phyloP scores from a whole-genome alignment of 30 jellyfish, hydroid and myxozoan species.

The Aurelia sp. region DNA sequence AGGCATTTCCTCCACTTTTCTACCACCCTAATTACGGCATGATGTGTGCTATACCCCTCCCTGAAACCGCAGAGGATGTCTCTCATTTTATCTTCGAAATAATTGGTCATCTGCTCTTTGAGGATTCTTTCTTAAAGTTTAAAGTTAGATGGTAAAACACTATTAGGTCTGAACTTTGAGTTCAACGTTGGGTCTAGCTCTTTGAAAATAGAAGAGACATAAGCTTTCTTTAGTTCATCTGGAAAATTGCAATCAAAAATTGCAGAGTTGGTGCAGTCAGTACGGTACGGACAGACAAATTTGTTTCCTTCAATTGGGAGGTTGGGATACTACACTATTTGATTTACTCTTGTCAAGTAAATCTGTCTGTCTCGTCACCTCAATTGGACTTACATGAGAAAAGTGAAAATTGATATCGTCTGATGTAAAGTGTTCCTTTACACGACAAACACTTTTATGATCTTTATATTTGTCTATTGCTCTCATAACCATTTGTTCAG shows the following conservation, averaged over 20 bases:
- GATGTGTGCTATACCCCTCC: conserved; percentile 35
- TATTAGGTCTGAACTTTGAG: conserved; percentile 10
- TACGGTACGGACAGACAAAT: conserved; percentile 10
- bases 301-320: background rate
- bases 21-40: background rate
- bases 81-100: background rate
- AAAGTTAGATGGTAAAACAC: conserved; percentile 11
- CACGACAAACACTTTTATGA: too few species aligned
- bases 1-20: conserved; percentile 12
- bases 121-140: conserved; percentile 19
- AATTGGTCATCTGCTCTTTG: background rate
- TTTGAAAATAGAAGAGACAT: conserved; percentile 1
- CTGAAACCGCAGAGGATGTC: conserved; percentile 6
- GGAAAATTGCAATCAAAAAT: conserved; percentile 4
- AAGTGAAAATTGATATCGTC: background rate
- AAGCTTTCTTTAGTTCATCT: conserved; percentile 11
- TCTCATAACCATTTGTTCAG: too few species aligned
- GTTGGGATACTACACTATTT: conserved; percentile 18
- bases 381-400: conserved; percentile 20
- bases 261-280: conserved; percentile 33
- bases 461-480: too few species aligned
- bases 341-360: background rate
- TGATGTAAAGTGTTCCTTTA: too few species aligned
- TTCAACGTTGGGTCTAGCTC: background rate
- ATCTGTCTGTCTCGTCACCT: background rate